Evolutionary conservation across 2,888 invertebrate species (phyloP).

Genomic region (Chrysomela aeneicollis): DNA sequence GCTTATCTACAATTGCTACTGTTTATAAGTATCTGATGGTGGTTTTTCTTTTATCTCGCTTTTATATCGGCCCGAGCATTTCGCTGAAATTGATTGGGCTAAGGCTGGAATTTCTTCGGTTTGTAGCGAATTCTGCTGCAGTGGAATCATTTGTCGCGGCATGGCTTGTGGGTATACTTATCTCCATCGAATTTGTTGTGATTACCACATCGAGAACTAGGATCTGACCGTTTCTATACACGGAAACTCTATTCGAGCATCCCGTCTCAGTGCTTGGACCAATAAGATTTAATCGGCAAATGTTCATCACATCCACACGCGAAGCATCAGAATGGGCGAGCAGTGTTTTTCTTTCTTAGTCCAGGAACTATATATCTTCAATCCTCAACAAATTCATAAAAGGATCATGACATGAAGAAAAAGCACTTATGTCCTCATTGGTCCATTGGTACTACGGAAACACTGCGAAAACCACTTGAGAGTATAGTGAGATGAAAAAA

Average conservation of each 20-base stretch:
- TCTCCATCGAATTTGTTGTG: neutral
- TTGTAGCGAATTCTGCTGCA: neutral
- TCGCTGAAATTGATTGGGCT: slow-evolving; percentile 32
- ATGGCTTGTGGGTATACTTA: neutral
- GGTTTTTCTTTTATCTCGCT: slow-evolving; percentile 41
- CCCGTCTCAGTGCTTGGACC: too few relatives aligned
- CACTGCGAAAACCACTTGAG: too few relatives aligned
- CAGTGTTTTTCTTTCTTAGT: too few relatives aligned
- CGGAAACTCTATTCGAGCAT: neutral
- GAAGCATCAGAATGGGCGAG: too few relatives aligned
- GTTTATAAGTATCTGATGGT: slow-evolving; percentile 51
- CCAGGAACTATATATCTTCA: too few relatives aligned
- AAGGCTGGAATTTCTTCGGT: slow-evolving; percentile 13
- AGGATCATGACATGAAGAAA: too few relatives aligned
- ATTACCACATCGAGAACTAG: neutral
- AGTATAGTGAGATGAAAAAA: too few relatives aligned
- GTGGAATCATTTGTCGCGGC: neutral
- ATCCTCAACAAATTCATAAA: too few relatives aligned
- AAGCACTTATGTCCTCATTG: too few relatives aligned
- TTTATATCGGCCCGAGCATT: slow-evolving; percentile 33
- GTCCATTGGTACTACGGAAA: too few relatives aligned
- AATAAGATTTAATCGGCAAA: too few relatives aligned
- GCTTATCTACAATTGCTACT: slow-evolving; percentile 58
- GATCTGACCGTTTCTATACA: neutral
- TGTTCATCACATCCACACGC: too few relatives aligned